Evolutionary conservation across 2,888 invertebrate genomes (phyloP).

Genomic region (Blastobasis adustella): DNA sequence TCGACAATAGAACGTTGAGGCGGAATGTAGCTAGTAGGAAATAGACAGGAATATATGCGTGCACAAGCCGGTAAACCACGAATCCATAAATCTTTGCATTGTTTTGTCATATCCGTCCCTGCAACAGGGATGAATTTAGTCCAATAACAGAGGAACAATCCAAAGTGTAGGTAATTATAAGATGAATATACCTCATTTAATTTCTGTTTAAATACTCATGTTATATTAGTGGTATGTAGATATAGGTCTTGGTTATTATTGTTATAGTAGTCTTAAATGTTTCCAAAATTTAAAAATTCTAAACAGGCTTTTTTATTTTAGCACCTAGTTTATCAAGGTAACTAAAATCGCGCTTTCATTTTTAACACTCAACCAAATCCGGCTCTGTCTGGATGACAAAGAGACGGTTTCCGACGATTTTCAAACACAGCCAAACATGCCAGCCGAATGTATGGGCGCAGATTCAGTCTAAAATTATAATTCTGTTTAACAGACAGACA

Average conservation of each 20-base stretch:
- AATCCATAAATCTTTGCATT: constrained; percentile 47
- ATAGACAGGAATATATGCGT: not conserved
- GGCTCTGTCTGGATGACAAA: constrained; percentile 21
- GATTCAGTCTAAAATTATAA: constrained; percentile 8
- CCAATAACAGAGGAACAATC: not conserved
- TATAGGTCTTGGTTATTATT: too few relatives aligned
- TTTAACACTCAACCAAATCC: not conserved
- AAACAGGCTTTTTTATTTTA: too few relatives aligned
- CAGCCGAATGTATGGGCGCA: constrained; percentile 4
- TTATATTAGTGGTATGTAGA: too few relatives aligned
- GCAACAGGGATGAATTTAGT: not conserved
- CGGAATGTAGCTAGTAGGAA: not conserved
- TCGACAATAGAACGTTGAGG: too few relatives aligned
- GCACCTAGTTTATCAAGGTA: too few relatives aligned
- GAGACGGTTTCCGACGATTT: constrained; percentile 27
- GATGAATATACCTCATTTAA: too few relatives aligned
- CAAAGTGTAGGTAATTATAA: too few relatives aligned
- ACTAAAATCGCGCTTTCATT: too few relatives aligned
- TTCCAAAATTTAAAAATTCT: too few relatives aligned
- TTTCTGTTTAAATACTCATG: too few relatives aligned
- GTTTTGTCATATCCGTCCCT: constrained; percentile 40
- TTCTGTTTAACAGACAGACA: constrained; percentile 17
- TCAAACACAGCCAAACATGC: constrained; percentile 16
- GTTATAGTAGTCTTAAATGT: too few relatives aligned
- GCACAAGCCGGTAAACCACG: constrained; percentile 28